These are phyloP conservation scores for Heptranchias perlo DNA, from an alignment of 2,113 vertebrate species.

Conservation along the genomic window DNA sequence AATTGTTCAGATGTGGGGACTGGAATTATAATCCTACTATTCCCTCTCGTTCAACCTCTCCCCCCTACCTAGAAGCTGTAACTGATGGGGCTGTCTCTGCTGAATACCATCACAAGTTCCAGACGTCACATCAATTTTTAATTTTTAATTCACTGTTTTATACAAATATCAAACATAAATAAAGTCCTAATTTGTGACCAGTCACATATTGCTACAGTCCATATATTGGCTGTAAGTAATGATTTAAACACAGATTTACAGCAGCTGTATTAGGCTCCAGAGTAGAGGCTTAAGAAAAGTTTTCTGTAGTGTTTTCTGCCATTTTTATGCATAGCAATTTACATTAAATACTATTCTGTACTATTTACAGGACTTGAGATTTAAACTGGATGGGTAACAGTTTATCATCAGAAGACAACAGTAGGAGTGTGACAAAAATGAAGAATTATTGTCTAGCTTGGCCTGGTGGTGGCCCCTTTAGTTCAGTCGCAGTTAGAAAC, in stretches of 20 bases:
- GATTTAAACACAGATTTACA: not conserved
- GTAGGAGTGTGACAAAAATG: not conserved
- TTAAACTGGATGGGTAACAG: not conserved
- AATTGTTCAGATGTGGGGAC: not conserved
- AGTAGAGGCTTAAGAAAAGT: not conserved
- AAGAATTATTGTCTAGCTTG: not conserved
- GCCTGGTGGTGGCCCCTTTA: not conserved
- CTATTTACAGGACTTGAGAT: not conserved
- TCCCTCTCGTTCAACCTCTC: not conserved
- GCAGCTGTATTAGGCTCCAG: not conserved
- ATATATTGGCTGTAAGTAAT: not conserved
- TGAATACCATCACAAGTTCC: not conserved
- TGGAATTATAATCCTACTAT: not conserved
- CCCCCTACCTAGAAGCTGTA: not conserved
- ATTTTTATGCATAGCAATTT: not conserved
- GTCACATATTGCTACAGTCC: not conserved
- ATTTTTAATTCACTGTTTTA: not conserved
- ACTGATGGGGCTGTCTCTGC: not conserved
- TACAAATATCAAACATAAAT: not conserved
- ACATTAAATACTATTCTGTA: not conserved
- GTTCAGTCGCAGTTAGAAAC: not conserved
- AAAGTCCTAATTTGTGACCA: not conserved
- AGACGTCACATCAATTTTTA: not conserved
- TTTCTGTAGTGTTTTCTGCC: not conserved
- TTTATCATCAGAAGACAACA: not conserved